Evolutionary conservation across 1,140 invertebrate genomes (phyloP), one percentile per base, ranked within the genome.

Genomic region (Nasonia vitripennis): DNA sequence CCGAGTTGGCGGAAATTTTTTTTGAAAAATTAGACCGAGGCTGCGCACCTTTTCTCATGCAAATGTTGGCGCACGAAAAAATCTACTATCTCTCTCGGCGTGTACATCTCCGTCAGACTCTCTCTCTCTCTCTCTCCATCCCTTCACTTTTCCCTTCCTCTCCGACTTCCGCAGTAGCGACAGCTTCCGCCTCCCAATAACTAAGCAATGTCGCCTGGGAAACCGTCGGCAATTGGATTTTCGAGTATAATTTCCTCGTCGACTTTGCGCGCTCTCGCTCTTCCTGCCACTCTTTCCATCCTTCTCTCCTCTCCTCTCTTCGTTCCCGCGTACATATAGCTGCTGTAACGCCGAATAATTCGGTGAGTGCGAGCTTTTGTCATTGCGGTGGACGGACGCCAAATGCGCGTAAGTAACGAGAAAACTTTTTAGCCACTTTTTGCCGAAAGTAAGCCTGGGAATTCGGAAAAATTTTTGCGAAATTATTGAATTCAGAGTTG

Each of bases 201-300:
- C 83, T 75, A 78, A 84, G 75, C 83, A 84, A 84, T 79, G 75
- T 71, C 83, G 83, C 75, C 34, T n/a, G 45, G 75, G 83, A 78
- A 84, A 79, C 83, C 75, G 75, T 55, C 41, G 20, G 68, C 78
- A 81, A 85, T 85, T 85, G 34, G 71, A 81, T 85, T 81, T 85
- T 85, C 78, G 83, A 73, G 78, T 80, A 85, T 85, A 85, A 85
- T 85, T 80, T 85, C 83, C 84, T 85, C 70, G 78, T 68, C 78
- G 45, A 62, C 77, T 80, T 37, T 62, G 4, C 48, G 9, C 55
- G 14, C 31, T 70, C 20, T 75, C 20, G n/a, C 71, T 34, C 27
- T 45, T 34, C 62, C 67, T 55, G 37, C 51, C 77, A 31, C n/a
- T 34, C n/a, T 48, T 20, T 34, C 41, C 20, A 17, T 62, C 17